phyloP scores from a whole-genome alignment of 2,888 invertebrate genomes.

The Chrysina gloriosa region DNA sequence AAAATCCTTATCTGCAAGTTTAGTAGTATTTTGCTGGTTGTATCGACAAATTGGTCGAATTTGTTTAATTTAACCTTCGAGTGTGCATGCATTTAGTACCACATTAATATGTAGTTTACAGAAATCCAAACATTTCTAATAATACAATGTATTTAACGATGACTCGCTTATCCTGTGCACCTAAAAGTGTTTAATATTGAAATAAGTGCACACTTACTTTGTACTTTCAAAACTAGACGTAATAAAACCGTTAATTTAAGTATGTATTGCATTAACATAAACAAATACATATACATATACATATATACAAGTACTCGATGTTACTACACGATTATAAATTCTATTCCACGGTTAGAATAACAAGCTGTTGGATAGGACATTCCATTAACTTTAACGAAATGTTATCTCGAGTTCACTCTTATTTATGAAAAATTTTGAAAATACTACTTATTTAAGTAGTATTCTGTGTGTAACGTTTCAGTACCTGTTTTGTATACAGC shows the following conservation, averaged over 20 bases:
- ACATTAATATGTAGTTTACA: background rate
- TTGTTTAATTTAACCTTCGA: too few relatives aligned
- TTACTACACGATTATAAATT: background rate
- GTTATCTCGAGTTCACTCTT: background rate
- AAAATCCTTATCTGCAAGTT: too few relatives aligned
- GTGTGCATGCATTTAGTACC: background rate
- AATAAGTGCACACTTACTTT: conserved; percentile 8
- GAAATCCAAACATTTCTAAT: background rate
- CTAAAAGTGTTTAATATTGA: background rate
- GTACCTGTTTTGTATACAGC: background rate
- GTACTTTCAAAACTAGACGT: background rate
- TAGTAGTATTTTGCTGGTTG: too few relatives aligned
- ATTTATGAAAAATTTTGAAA: background rate
- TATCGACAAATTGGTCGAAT: too few relatives aligned
- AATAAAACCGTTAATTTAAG: conserved; percentile 11
- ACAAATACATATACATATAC: background rate
- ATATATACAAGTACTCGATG: background rate
- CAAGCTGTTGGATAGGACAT: background rate
- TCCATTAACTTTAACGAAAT: background rate
- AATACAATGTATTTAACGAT: background rate
- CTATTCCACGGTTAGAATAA: conserved; percentile 6
- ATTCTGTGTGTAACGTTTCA: conserved; percentile 1
- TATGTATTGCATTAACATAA: conserved; percentile 5
- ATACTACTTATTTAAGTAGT: background rate
- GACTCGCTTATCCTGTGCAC: background rate